Percentiles rank a stretch among this genome's conserved stretches.
phyloP scores from a whole-genome alignment of 2,113 vertebrate species.

The Oryctolagus cuniculus region DNA sequence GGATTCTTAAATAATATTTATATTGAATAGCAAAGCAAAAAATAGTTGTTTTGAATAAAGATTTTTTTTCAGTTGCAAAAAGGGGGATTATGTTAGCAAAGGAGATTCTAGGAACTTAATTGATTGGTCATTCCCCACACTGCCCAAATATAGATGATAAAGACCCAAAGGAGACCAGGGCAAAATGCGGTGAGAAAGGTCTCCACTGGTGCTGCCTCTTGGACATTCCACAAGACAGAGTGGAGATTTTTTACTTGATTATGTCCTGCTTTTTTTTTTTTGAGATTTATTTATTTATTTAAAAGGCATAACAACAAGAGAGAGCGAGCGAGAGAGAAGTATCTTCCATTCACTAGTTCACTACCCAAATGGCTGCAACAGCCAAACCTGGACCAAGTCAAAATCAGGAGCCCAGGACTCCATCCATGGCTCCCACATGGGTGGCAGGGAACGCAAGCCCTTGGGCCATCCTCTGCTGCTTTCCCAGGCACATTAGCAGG shows the following conservation, averaged over 20 bases:
- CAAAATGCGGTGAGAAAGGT: background rate
- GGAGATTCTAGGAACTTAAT: background rate
- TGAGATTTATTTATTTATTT: no score
- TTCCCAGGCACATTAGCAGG: no score
- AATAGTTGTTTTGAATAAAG: background rate
- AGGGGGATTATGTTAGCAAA: background rate
- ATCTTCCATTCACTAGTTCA: no score
- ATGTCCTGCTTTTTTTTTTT: background rate
- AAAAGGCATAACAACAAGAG: no score
- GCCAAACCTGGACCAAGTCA: no score
- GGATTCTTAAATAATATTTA: slow-evolving; percentile 19
- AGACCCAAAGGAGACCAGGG: background rate
- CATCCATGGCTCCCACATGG: no score
- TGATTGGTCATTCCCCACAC: background rate
- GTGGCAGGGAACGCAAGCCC: no score
- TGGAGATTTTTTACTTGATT: background rate
- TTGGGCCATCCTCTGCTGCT: no score
- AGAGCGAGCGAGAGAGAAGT: no score
- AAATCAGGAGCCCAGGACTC: no score
- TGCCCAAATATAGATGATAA: background rate
- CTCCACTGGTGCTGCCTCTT: background rate
- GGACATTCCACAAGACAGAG: background rate
- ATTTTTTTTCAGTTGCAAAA: slow-evolving; percentile 37
- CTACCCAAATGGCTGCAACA: no score
- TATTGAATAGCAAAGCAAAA: background rate